These are phyloP conservation scores for Netelia fuscicornis DNA, from an alignment of 2,888 invertebrate species.

Conservation along the genomic window DNA sequence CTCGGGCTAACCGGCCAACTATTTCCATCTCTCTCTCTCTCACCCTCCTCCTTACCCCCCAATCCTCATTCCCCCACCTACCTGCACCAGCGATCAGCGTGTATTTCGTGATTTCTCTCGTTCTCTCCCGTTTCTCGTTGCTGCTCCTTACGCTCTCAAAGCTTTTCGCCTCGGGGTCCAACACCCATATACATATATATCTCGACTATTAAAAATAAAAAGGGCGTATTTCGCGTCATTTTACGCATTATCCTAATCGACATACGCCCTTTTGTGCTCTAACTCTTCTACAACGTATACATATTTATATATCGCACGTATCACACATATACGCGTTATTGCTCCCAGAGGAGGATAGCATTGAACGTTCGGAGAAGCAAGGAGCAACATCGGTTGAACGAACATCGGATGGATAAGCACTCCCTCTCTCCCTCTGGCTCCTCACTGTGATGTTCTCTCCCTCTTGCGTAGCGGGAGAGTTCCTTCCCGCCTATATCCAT, in stretches of 20 bases:
- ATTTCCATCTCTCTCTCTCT: conserved; percentile 61
- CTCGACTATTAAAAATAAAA: not conserved
- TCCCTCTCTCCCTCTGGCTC: not conserved
- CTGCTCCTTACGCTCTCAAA: conserved; percentile 57
- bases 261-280: not conserved
- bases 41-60: conserved; percentile 12
- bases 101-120: conserved; percentile 60
- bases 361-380: conserved; percentile 15
- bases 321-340: conserved; percentile 54
- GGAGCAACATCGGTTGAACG: conserved; percentile 9
- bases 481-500: not conserved
- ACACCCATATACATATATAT: not conserved
- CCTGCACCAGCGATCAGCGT: conserved; percentile 3
- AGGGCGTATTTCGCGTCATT: not conserved
- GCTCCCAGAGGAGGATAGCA: conserved; percentile 29
- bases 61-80: conserved; percentile 13
- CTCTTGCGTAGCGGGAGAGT: conserved; percentile 3
- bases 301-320: conserved; percentile 6
- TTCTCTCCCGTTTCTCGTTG: conserved; percentile 47
- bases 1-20: conserved; percentile 63
- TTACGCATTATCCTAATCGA: not conserved
- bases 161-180: conserved; percentile 33
- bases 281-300: not conserved
- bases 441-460: conserved; percentile 7
- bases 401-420: conserved; percentile 11